Base-by-base conservation (phyloP, 2,113 vertebrate genomes). In the Cyanistes caeruleus region DNA sequence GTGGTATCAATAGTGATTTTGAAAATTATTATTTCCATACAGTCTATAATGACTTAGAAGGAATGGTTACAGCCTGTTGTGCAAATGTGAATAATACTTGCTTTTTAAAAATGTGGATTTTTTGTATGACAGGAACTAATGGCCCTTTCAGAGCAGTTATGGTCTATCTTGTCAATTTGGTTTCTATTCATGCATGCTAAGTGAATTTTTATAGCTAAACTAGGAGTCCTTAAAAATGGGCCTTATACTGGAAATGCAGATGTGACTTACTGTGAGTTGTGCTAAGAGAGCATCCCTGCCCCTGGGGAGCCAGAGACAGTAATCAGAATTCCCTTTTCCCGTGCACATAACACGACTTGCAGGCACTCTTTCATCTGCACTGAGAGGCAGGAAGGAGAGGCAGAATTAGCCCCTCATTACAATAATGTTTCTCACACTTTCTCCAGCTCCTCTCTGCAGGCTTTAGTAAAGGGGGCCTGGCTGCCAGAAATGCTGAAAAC, bases 131-230 rank as follows among this genome's bases (percentile, higher is more conserved):
- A 31, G 84, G 86, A 96, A 95, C 91, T 97, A 95, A 96, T 97
- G 91, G 89, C 74, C 89, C 84, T 97, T 89, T 93, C 89, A 88
- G 84, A 91, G 91, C 67, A 78, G 95, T 94, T 97, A 95, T 70
- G 67, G 87, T 85, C 94, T 96, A 60, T 94, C 94, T 95, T 90
- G 95, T 95, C 94, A 94, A 91, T 92, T 91, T 95, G 78, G 35
- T 91, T 94, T 89, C 88, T 89, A 79, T 90, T 96, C 96, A 91
- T 78, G 89, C 84, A 82, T 78, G 73, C 80, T 92, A 94, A 97
- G 95, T 93, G 96, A 97, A 73, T 96, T 94, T 97, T 94, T 95
- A 96, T 91, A 95, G 95, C 77, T 52, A 8, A 96, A 88, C 86
- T 46, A 93, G 80, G 90, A 96, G 92, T 93, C 96, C 90, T 95